Conservation (phyloP, 2,113 vertebrate genomes). For the Eretmochelys imbricata region DNA sequence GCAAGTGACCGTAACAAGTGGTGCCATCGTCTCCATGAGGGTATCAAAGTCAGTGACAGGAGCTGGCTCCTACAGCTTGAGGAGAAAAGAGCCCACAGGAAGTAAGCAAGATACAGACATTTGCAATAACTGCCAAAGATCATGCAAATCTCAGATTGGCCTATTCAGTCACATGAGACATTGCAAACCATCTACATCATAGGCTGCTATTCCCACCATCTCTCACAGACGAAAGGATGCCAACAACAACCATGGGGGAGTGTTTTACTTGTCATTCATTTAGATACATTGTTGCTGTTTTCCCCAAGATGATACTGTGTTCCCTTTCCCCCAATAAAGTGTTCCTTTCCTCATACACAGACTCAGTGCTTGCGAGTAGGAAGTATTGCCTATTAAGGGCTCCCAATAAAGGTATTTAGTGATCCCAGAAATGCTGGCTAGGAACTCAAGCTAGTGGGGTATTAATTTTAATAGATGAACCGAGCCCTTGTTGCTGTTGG, state of each 20-base stretch:
- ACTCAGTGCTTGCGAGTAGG: background rate
- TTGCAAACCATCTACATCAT: too few species aligned
- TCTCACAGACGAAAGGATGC: too few species aligned
- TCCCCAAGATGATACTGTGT: background rate
- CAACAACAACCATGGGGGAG: background rate
- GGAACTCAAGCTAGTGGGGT: background rate
- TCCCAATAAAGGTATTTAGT: background rate
- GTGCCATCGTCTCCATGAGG: too few species aligned
- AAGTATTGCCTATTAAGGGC: background rate
- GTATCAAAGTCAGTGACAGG: too few species aligned
- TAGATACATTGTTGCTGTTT: background rate
- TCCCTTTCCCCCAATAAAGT: background rate
- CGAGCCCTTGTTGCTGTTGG: conserved; percentile 59
- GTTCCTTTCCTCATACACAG: background rate
- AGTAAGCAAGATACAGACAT: too few species aligned
- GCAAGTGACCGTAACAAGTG: too few species aligned
- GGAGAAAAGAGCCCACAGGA: too few species aligned
- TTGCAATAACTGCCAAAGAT: too few species aligned
- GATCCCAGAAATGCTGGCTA: background rate
- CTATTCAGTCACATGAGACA: too few species aligned
- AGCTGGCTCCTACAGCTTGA: too few species aligned
- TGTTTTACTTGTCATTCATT: background rate
- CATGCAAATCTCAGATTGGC: too few species aligned
- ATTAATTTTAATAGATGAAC: background rate
- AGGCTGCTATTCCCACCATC: too few species aligned